Conservation (phyloP, 2,113 vertebrate genomes). For the Eolophus roseicapilla region DNA sequence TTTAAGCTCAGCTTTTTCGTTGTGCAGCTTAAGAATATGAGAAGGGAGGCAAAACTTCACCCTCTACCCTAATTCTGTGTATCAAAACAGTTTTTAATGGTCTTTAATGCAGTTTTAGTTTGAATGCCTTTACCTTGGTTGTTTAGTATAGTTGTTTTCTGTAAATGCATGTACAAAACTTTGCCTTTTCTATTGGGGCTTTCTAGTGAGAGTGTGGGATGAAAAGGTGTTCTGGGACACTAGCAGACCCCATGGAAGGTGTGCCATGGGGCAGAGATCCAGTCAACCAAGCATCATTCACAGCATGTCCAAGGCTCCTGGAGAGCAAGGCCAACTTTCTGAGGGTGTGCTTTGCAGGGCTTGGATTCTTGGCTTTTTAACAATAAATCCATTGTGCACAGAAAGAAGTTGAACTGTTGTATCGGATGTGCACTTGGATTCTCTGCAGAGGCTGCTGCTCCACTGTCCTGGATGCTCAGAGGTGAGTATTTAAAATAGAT, state of each 20-base stretch:
- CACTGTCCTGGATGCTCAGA: not conserved
- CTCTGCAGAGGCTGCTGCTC: not conserved
- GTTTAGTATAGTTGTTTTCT: not conserved
- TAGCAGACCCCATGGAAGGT: not conserved
- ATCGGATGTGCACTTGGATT: not conserved
- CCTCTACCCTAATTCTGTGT: not conserved
- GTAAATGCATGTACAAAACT: accelerated
- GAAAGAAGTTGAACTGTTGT: accelerated
- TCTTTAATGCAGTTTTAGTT: not conserved
- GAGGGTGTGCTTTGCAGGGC: not conserved
- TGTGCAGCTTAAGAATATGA: not conserved
- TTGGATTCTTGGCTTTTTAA: not conserved
- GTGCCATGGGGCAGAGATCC: not conserved
- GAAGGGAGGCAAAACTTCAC: not conserved
- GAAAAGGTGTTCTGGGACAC: not conserved
- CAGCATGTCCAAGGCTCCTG: not conserved
- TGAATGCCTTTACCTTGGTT: not conserved
- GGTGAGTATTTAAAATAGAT: not conserved
- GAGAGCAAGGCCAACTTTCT: not conserved
- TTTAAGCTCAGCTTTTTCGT: accelerated
- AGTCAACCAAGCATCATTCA: not conserved
- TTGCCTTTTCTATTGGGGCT: not conserved
- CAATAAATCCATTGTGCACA: accelerated
- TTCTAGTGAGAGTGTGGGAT: not conserved
- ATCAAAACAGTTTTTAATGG: not conserved